Conservation (phyloP, 2,113 vertebrate genomes). For the Fregetta grallaria region DNA sequence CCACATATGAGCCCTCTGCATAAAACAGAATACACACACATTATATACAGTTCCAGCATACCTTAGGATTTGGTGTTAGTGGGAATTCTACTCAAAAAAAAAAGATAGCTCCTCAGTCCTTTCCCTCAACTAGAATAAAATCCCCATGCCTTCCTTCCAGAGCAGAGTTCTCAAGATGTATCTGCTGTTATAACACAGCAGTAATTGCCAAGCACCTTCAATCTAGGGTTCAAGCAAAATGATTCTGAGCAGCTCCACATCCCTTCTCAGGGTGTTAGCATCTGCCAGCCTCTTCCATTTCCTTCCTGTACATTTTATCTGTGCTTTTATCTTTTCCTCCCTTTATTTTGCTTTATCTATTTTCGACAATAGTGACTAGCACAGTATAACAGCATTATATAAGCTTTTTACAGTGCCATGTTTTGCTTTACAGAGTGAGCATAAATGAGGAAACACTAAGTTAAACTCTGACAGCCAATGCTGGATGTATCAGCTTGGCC, state of each 20-base stretch:
- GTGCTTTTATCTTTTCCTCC: background rate
- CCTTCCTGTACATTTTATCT: background rate
- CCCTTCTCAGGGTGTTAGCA: background rate
- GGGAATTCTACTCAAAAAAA: background rate
- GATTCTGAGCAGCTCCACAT: background rate
- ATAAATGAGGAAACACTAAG: constrained; percentile 73
- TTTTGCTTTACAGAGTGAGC: constrained; percentile 57
- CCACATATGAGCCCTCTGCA: background rate
- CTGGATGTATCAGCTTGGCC: constrained; percentile 74
- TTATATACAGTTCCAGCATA: background rate
- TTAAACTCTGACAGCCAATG: constrained; percentile 70
- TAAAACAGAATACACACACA: background rate
- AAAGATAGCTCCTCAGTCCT: background rate
- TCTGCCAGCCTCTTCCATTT: background rate
- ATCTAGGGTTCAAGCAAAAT: background rate
- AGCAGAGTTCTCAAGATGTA: background rate
- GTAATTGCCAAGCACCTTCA: background rate
- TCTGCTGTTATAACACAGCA: background rate
- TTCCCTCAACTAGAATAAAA: background rate
- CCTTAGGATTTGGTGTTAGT: background rate
- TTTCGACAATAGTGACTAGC: constrained; percentile 18
- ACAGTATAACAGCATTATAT: constrained; percentile 42
- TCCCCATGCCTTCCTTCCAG: background rate
- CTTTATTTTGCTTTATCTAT: background rate
- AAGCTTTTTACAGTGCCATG: constrained; percentile 39